Evolutionary conservation across 2,888 invertebrate genomes (phyloP).

Genomic region (Rhogogaster chlorosoma): DNA sequence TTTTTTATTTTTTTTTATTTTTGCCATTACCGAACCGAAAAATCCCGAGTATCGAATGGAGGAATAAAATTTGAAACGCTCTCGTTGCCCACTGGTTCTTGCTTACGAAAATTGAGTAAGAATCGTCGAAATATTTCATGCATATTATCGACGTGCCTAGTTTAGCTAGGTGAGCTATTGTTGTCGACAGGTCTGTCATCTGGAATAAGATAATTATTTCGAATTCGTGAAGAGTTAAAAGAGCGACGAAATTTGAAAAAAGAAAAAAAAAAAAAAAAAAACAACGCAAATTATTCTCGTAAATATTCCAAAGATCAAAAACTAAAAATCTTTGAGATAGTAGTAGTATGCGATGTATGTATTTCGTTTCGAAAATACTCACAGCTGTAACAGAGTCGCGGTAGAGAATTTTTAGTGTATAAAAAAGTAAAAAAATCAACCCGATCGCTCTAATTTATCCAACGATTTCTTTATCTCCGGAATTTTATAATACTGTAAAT

Average conservation of each 20-base stretch:
- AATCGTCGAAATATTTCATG: slow-evolving; percentile 67
- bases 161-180: slow-evolving; percentile 71
- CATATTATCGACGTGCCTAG: slow-evolving; percentile 69
- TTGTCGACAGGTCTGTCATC: slow-evolving; percentile 71
- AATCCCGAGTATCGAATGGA: slow-evolving; percentile 72
- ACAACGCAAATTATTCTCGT: neutral
- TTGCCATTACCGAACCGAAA: slow-evolving; percentile 71
- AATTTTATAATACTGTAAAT: slow-evolving; percentile 12
- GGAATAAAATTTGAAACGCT: slow-evolving; percentile 71
- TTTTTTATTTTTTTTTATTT: neutral
- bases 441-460: neutral
- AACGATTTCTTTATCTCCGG: neutral
- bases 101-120: slow-evolving; percentile 63
- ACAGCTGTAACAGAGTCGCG: neutral
- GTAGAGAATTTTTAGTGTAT: neutral
- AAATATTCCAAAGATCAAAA: no score
- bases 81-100: slow-evolving; percentile 69
- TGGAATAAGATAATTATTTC: neutral
- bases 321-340: no score
- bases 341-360: no score
- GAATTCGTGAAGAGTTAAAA: neutral
- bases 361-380: neutral
- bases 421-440: neutral
- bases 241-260: neutral
- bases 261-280: neutral